A percentile compares a stretch with the other conserved stretches of the same genome.
Conservation (phyloP, 1,140 invertebrate species). For the Achroia grisella region DNA sequence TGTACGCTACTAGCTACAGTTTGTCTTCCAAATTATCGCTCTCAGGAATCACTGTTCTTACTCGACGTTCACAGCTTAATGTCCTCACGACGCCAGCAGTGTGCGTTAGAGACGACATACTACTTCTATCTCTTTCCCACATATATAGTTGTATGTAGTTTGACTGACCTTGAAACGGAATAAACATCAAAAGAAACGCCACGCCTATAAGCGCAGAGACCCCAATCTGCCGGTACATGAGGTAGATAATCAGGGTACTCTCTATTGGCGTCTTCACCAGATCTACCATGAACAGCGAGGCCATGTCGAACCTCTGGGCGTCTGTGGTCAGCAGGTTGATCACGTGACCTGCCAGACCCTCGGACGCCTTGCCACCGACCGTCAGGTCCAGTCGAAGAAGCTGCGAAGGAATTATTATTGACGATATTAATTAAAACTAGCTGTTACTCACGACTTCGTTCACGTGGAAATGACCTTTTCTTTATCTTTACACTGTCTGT, state of each 20-base stretch:
- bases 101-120: no score
- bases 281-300: conserved; percentile 79
- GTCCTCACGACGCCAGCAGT: no score
- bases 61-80: no score
- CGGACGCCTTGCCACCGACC: conserved; percentile 76
- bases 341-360: conserved; percentile 88
- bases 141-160: no score
- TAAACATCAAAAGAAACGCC: conserved; percentile 84
- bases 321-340: conserved; percentile 93
- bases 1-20: no score
- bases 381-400: conserved; percentile 52
- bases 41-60: no score
- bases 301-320: conserved; percentile 81
- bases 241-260: conserved; percentile 81
- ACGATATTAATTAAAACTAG: no score
- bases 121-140: no score
- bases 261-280: conserved; percentile 85
- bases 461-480: no score
- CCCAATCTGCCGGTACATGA: conserved; percentile 85
- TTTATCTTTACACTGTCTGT: no score
- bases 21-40: no score
- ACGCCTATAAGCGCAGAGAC: conserved; percentile 85
- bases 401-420: conserved; percentile 19
- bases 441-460: no score
- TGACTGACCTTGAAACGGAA: conserved; percentile 85